phyloP scores from a whole-genome alignment of 2,888 invertebrate species.

The Stegophylla sp. region DNA sequence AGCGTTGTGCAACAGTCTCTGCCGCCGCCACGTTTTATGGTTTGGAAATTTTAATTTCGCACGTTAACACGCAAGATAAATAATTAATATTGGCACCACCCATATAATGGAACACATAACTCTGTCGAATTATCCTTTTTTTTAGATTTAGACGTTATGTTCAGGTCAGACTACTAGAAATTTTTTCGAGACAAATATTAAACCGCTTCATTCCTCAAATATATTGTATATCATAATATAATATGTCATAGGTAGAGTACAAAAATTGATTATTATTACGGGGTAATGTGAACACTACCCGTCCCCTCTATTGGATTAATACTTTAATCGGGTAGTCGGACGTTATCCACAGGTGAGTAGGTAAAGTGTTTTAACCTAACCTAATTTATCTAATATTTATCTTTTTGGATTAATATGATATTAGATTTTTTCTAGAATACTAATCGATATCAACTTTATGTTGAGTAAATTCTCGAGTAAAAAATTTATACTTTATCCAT shows the following conservation, averaged over 20 bases:
- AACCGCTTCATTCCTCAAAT: neutral
- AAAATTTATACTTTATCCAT: no score
- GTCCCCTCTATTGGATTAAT: no score
- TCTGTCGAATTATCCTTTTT: neutral
- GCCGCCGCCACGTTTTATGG: neutral
- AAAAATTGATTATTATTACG: no score
- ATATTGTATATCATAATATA: neutral
- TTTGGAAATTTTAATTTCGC: neutral
- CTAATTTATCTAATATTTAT: neutral
- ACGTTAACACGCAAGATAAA: slow-evolving; percentile 39
- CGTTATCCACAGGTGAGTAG: no score
- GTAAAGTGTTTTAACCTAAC: no score
- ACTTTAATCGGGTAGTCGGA: no score
- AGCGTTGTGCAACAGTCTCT: neutral
- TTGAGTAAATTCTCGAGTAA: no score
- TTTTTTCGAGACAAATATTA: neutral
- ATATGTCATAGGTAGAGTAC: no score
- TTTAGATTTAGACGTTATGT: slow-evolving; percentile 10
- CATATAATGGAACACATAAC: neutral
- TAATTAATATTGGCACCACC: slow-evolving; percentile 1
- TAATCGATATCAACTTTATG: no score
- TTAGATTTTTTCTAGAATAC: no score
- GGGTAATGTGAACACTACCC: no score
- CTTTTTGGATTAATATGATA: no score
- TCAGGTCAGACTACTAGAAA: neutral